These are phyloP conservation scores for Pseudoatta argentina DNA, from an alignment of 1,140 invertebrate genomes.

Conservation along the genomic window DNA sequence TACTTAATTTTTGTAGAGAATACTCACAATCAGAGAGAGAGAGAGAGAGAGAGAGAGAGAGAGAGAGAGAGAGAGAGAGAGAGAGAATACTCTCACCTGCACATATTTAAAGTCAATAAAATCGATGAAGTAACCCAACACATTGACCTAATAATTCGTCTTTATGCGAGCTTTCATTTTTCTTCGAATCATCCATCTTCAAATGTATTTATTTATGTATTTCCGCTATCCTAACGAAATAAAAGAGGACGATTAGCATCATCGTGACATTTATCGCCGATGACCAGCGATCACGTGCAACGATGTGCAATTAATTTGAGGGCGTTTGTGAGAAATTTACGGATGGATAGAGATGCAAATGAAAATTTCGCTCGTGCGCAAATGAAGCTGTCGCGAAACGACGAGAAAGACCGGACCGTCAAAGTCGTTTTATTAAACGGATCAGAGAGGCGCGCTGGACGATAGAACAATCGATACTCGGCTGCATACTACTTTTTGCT, in stretches of 20 bases:
- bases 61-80: no score
- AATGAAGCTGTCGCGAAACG: not conserved
- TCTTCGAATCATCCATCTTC: no score
- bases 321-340: not conserved
- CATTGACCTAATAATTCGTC: not conserved
- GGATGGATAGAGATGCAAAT: slow-evolving; percentile 1
- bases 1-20: no score
- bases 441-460: slow-evolving; percentile 34
- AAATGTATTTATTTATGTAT: not conserved
- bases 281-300: not conserved
- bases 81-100: no score
- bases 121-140: no score
- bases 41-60: no score
- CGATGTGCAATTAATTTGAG: slow-evolving; percentile 5
- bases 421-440: slow-evolving; percentile 49
- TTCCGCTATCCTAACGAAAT: not conserved
- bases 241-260: not conserved
- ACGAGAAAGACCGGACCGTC: not conserved
- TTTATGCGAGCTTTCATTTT: not conserved
- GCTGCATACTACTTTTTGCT: slow-evolving; percentile 27
- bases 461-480: slow-evolving; percentile 47
- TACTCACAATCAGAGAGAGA: no score
- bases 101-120: no score
- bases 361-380: not conserved
- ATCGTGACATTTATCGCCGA: not conserved